phyloP scores from a whole-genome alignment of 2,888 invertebrate species.

The Drosophila eohydei region DNA sequence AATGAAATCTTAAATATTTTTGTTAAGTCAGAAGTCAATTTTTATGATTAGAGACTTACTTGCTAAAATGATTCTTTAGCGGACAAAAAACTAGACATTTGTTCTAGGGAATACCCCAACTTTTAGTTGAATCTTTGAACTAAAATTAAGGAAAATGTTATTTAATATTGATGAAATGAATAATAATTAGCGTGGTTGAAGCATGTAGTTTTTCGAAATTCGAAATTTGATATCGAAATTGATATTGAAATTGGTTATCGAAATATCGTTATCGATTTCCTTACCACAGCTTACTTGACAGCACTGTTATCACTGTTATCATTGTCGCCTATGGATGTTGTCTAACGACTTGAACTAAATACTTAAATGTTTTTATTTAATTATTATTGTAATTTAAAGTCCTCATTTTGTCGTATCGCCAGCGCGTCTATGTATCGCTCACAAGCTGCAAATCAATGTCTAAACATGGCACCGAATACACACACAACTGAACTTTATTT shows the following conservation, averaged over 20 bases:
- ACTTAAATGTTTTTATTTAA: background rate
- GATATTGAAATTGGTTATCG: background rate
- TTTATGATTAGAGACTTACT: too few relatives aligned
- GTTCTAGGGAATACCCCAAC: background rate
- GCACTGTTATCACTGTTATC: conserved; percentile 12
- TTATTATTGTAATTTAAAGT: background rate
- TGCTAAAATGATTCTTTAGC: too few relatives aligned
- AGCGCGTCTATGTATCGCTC: conserved; percentile 25
- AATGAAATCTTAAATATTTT: too few relatives aligned
- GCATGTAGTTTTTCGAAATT: too few relatives aligned
- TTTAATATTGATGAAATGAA: too few relatives aligned
- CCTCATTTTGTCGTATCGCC: background rate
- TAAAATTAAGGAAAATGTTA: too few relatives aligned
- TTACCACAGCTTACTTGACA: conserved; percentile 9
- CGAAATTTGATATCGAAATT: background rate
- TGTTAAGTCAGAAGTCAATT: too few relatives aligned
- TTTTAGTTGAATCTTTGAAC: too few relatives aligned
- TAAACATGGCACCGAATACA: background rate
- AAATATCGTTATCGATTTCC: background rate
- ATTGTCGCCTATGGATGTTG: conserved; percentile 16
- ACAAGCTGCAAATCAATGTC: conserved; percentile 8
- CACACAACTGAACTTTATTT: background rate
- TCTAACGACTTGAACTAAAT: background rate
- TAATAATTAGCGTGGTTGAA: too few relatives aligned
- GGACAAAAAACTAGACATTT: too few relatives aligned